phyloP scores from a whole-genome alignment of 2,888 invertebrate species.

The Gastrophysa polygoni region DNA sequence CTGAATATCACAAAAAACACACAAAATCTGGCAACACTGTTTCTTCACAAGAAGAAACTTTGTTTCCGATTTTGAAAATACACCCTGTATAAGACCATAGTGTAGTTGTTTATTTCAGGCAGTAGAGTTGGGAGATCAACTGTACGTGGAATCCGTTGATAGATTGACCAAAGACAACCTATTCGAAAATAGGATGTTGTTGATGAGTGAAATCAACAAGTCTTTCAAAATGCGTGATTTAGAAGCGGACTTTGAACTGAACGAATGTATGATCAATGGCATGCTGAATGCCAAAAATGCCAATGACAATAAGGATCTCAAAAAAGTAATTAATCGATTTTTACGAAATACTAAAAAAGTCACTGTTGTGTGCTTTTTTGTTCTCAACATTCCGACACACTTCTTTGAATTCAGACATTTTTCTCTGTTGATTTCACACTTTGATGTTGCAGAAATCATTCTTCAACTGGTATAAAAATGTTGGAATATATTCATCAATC shows the following conservation, averaged over 20 bases:
- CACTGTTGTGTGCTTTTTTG: too few relatives aligned
- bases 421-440: too few relatives aligned
- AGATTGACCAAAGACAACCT: conserved; percentile 43
- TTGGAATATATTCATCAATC: too few relatives aligned
- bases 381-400: too few relatives aligned
- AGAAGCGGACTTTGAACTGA: conserved; percentile 46
- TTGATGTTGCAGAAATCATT: too few relatives aligned
- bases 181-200: conserved; percentile 46
- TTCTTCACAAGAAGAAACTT: too few relatives aligned
- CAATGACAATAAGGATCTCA: conserved; percentile 18
- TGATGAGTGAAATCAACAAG: conserved; percentile 53
- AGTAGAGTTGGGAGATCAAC: conserved; percentile 56
- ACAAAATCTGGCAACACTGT: too few relatives aligned
- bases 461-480: too few relatives aligned
- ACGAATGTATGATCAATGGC: conserved; percentile 54
- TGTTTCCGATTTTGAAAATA: too few relatives aligned
- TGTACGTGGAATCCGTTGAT: conserved; percentile 54
- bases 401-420: too few relatives aligned
- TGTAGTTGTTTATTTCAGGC: conserved; percentile 47
- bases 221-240: conserved; percentile 51
- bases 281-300: conserved; percentile 12
- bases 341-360: conserved; percentile 19
- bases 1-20: too few relatives aligned
- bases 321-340: conserved; percentile 18
- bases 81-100: too few relatives aligned